Evolutionary conservation across 2,797 vertebrate genomes (phyloP).

Genomic region (Melanotaenia nigrans): DNA sequence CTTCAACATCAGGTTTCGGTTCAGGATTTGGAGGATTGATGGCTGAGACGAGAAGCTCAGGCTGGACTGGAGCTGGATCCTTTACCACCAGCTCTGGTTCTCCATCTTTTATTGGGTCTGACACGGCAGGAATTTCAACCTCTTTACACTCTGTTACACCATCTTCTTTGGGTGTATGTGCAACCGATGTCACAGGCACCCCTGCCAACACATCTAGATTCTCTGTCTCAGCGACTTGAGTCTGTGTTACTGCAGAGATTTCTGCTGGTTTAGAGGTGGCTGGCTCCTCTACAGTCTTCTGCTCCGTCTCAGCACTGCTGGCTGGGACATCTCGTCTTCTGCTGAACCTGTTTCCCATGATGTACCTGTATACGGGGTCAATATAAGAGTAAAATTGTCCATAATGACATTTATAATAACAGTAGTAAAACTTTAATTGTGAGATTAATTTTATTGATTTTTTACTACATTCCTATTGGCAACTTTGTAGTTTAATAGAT

Average conservation of each 20-base stretch:
- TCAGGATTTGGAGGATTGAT: constrained; percentile 24
- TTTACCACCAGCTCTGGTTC: constrained; percentile 28
- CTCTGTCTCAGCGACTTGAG: constrained; percentile 26
- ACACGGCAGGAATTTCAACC: constrained; percentile 18
- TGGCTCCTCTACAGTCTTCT: constrained; percentile 52
- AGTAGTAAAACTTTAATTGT: background rate
- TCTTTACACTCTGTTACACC: constrained; percentile 31
- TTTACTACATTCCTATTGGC: background rate
- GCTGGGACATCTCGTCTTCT: constrained; percentile 85
- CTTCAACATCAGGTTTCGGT: constrained; percentile 23
- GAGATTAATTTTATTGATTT: background rate
- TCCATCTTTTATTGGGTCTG: constrained; percentile 15
- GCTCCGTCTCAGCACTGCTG: constrained; percentile 48
- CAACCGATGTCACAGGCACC: constrained; percentile 25
- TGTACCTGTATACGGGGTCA: constrained; percentile 46
- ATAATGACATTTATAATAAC: too few relatives aligned
- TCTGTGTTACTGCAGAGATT: constrained; percentile 15
- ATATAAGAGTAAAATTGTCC: background rate
- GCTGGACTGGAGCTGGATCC: constrained; percentile 32
- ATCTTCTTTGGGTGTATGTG: constrained; percentile 28
- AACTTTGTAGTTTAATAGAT: background rate
- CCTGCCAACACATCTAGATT: constrained; percentile 40
- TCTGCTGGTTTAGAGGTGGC: constrained; percentile 18
- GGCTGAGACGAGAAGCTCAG: constrained; percentile 31
- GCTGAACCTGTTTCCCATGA: constrained; percentile 90